Evolutionary conservation across 2,888 invertebrate species (phyloP).

Genomic region (Cephus pulcher): DNA sequence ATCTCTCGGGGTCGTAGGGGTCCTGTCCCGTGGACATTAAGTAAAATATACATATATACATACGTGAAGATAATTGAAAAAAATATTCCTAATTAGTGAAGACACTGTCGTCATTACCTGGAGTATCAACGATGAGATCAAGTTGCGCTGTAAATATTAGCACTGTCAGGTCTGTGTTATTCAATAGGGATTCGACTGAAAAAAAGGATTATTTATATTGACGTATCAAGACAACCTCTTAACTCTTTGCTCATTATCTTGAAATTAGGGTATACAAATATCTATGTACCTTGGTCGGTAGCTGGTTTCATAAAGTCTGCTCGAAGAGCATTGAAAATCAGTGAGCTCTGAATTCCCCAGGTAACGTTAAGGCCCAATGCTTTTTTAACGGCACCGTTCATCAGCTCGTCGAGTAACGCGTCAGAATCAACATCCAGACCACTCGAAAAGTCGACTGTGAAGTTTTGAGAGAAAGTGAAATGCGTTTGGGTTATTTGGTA

Average conservation of each 20-base stretch:
- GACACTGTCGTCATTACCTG: conserved; percentile 69
- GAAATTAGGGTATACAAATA: neutral
- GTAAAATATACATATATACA: no score
- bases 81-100: neutral
- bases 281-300: conserved; percentile 71
- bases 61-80: no score
- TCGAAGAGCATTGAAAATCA: conserved; percentile 72
- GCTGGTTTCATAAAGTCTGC: conserved; percentile 88
- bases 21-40: no score
- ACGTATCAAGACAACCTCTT: neutral
- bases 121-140: conserved; percentile 86
- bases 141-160: conserved; percentile 83
- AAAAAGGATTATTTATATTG: neutral
- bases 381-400: conserved; percentile 78
- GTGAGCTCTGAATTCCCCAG: conserved; percentile 74
- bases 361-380: conserved; percentile 70
- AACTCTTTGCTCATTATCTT: neutral
- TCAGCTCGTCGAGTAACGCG: conserved; percentile 68
- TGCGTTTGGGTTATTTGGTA: neutral
- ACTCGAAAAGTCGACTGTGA: neutral
- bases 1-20: no score
- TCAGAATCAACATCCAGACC: conserved; percentile 32
- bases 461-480: neutral
- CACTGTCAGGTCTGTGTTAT: conserved; percentile 76
- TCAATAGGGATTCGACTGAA: conserved; percentile 75